Evolutionary conservation across 2,797 vertebrate species (phyloP), one percentile per base, ranked within the genome.

Genomic region (Centroberyx gerrardi): DNA sequence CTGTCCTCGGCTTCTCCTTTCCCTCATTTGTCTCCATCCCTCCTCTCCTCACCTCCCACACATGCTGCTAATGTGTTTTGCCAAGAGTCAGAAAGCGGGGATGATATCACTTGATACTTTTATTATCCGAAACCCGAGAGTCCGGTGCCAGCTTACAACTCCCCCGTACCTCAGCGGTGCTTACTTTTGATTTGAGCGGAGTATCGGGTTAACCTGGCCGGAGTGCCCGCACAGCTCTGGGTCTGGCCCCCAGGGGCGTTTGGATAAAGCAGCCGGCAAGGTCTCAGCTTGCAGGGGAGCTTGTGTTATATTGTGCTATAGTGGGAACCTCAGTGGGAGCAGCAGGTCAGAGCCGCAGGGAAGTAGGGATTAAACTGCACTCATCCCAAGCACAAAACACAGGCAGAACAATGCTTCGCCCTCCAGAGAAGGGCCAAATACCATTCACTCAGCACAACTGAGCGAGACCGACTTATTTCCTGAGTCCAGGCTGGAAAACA

Each of bases 341-440:
- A 77, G 68, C 40, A 38, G 76, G 78, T 87, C 82, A 65, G 73
- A 68, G 64, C 83, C 74, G 58, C 66, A 31, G 88, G 90, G 87
- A 85, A 85, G 71, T 76, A 42, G 0, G 82, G 84, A 90, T 93
- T 91, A 88, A 91, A 74, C 85, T 62, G 62, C 76, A 72, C 81
- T 91, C 88, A 86, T 87, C 84, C 78, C 9, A 6, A 70, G 56
- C 74, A 78, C 76, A 88, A 74, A 86, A 78, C 88, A 74, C 60
- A 42, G 58, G 1, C 66, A 68, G 87, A 91, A 93, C 87, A 91
- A 89, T 91, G 77, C 73, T 33, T 6, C 51, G 61, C 46, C 78
- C 70, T 51, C 42, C 60, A 40, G 67, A 80, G 58, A 42, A 62
- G 14, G 58, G 67, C 58, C 66, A 81, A 82, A 88, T 80, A 64